A percentile compares a stretch with the other conserved stretches of the same genome.
Conservation (phyloP, 2,113 vertebrate species). For the Sinocyclocheilus anshuiensis region DNA sequence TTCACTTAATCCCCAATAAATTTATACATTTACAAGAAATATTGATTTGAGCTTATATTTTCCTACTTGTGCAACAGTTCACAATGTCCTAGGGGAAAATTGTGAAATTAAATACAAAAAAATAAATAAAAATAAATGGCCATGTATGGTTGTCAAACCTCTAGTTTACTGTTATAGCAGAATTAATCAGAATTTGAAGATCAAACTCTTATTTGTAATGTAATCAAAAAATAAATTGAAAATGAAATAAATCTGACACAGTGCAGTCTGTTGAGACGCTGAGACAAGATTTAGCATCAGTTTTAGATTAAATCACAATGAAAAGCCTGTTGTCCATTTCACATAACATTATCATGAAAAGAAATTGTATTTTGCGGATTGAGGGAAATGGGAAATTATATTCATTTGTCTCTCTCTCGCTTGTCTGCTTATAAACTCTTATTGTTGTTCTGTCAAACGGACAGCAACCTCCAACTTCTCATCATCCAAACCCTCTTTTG, state of each 20-base stretch:
- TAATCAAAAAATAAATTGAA: neutral
- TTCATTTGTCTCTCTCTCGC: neutral
- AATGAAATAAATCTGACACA: neutral
- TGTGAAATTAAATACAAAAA: too few species aligned
- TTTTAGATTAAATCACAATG: neutral
- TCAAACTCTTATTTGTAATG: neutral
- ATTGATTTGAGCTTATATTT: too few species aligned
- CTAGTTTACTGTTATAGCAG: neutral
- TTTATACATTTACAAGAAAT: too few species aligned
- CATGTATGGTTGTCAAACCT: neutral
- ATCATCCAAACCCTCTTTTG: conserved; percentile 48
- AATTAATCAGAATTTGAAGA: neutral
- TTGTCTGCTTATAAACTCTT: too few species aligned
- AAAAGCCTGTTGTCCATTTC: neutral
- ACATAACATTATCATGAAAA: neutral
- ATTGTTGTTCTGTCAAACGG: neutral
- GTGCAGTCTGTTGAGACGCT: neutral
- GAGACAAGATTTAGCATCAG: neutral
- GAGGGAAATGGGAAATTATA: neutral
- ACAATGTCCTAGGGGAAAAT: too few species aligned
- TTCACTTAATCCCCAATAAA: too few species aligned
- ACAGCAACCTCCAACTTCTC: neutral
- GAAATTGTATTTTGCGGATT: neutral
- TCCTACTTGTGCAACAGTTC: too few species aligned
- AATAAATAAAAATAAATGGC: too few species aligned